Base-by-base conservation (phyloP, 2,797 vertebrate genomes). In the Otolemur crassicaudatus region DNA sequence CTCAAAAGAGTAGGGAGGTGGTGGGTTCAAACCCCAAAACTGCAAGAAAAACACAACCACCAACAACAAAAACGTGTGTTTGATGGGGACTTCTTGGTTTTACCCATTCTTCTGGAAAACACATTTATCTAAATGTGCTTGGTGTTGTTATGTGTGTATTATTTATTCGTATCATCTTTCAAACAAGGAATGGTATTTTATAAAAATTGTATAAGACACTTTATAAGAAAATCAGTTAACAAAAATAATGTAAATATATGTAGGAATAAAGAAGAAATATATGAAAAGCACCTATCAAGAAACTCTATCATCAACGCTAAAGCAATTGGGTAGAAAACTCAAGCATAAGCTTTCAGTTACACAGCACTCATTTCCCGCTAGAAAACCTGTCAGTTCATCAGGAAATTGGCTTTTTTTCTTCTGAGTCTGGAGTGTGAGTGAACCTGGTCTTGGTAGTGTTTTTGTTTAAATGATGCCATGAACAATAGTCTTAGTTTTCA, bases 311-410 rank as follows among this genome's bases (percentile, higher is more conserved):
- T 86, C 10, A 60, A 12, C 82, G 20, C 20, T 86, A 82, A 94
- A 75, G 22, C 25, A 90, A n/a, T 60, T 85, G 60, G 76, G 67
- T 25, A 80, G 60, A 89, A 85, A 85, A 31, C 12, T 76, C 92
- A 63, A 17, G 4, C 46, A 23, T 63, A 69, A 88, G 27, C 75
- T 79, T 96, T 90, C 46, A 60, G n/a, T 82, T 79, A 4, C 1
- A 40, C 0, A 49, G 12, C 13, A 61, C n/a, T 95, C n/a, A 76
- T 86, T 95, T 94, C 40, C 34, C 92, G 5, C 5, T 43, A 58
- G 46, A 92, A 97, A 90, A 82, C 53, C 17, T 95, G 40, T 90
- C 61, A 95, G 20, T 79, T 91, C 56, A 87, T 73, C 34, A 85
- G 31, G 12, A 83, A 77, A 92, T 22, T 53, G 40, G 75, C 19